phyloP scores from a whole-genome alignment of 2,797 vertebrate genomes.

The Babyrousa celebensis region DNA sequence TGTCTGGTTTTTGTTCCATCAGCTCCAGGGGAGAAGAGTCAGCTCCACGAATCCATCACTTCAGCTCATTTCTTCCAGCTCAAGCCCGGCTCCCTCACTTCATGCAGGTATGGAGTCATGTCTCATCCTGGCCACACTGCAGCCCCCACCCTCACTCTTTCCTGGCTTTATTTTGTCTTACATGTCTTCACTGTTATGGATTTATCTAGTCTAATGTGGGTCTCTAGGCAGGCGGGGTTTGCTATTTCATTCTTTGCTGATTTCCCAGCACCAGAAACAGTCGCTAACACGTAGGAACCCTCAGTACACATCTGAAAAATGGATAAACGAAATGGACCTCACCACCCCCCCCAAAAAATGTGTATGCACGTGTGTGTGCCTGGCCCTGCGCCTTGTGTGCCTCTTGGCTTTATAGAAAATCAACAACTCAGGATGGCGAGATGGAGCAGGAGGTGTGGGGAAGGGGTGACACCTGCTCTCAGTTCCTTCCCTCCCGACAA shows the following conservation, averaged over 20 bases:
- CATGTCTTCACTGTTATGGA: neutral
- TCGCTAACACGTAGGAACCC: neutral
- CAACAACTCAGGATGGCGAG: neutral
- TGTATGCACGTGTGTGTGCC: too few species aligned
- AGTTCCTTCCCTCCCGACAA: neutral
- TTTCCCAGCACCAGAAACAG: neutral
- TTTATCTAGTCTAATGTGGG: neutral
- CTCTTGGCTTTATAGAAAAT: neutral
- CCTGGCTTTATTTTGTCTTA: neutral
- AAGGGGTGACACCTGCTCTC: neutral
- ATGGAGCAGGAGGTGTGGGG: neutral
- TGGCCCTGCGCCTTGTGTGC: neutral
- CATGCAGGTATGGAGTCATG: neutral
- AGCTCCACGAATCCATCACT: neutral
- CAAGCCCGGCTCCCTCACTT: neutral
- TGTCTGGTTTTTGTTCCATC: neutral
- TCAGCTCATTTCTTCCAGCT: neutral
- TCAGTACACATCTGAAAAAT: neutral
- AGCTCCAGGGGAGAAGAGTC: neutral
- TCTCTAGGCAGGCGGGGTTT: neutral
- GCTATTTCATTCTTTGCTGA: neutral
- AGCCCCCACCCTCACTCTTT: neutral
- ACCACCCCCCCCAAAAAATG: neutral
- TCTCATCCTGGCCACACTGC: neutral
- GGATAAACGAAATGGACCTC: neutral